Conservation (phyloP, 2,797 vertebrate species). For the Etheostoma perlongum region DNA sequence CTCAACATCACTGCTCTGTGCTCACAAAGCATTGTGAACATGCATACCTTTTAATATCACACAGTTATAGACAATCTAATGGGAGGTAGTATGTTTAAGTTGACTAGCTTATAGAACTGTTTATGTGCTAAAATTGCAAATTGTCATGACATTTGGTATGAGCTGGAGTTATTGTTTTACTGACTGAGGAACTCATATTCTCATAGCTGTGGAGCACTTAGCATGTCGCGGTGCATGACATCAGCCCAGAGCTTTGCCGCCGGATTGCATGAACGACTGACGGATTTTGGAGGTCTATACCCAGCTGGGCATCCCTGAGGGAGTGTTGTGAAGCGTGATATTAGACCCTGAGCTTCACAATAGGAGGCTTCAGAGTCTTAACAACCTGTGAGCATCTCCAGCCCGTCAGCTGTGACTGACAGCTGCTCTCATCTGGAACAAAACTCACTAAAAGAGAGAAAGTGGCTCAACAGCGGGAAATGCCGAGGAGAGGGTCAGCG, state of each 20-base stretch:
- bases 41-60: background rate
- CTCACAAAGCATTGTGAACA: background rate
- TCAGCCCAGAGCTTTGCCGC: conserved; percentile 50
- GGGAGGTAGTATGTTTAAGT: background rate
- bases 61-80: background rate
- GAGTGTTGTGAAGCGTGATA: conserved; percentile 70
- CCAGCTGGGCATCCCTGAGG: conserved; percentile 42
- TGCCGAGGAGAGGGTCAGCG: conserved; percentile 16
- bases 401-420: conserved; percentile 57
- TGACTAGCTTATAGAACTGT: background rate
- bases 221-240: conserved; percentile 44
- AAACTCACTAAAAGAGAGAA: conserved; percentile 35
- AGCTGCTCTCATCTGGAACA: conserved; percentile 62
- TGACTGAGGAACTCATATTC: conserved; percentile 37
- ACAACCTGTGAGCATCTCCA: conserved; percentile 58
- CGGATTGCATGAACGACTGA: conserved; percentile 46
- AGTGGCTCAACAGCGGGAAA: conserved; percentile 18
- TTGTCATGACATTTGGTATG: background rate
- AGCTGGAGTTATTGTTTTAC: background rate
- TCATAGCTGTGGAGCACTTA: background rate
- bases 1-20: background rate
- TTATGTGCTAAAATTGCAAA: background rate
- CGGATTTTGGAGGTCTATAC: conserved; percentile 49
- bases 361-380: conserved; percentile 48
- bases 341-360: conserved; percentile 58